Conservation (phyloP, 2,797 vertebrate species). For the Thunnus albacares region DNA sequence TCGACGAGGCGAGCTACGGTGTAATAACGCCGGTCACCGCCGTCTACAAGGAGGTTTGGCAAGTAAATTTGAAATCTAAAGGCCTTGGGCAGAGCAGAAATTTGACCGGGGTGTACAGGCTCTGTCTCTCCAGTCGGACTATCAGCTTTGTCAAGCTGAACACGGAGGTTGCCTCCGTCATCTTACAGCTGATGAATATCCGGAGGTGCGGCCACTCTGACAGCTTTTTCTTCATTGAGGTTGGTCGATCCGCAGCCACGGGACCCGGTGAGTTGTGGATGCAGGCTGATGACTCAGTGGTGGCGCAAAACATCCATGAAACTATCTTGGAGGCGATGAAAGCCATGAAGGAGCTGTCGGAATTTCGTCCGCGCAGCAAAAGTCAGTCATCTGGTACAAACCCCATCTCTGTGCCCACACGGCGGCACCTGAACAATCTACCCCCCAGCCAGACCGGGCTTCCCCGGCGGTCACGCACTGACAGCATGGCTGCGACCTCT, state of each 20-base stretch:
- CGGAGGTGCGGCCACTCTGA: slow-evolving; percentile 98
- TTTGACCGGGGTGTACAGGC: slow-evolving; percentile 94
- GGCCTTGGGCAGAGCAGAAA: slow-evolving; percentile 95
- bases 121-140: slow-evolving; percentile 94
- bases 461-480: slow-evolving; percentile 91
- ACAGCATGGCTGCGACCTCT: slow-evolving; percentile 90
- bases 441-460: slow-evolving; percentile 96
- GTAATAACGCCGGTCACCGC: slow-evolving; percentile 89
- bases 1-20: slow-evolving; percentile 92
- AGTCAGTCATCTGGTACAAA: slow-evolving; percentile 94
- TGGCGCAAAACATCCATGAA: slow-evolving; percentile 99
- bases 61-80: slow-evolving; percentile 95
- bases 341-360: slow-evolving; percentile 96
- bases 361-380: slow-evolving; percentile 97
- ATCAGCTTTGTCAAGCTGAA: slow-evolving; percentile 97
- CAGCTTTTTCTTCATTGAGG: slow-evolving; percentile 99
- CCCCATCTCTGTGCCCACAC: slow-evolving; percentile 94
- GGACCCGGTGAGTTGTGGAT: slow-evolving; percentile 99
- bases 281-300: slow-evolving; percentile 98
- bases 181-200: slow-evolving; percentile 97
- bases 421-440: slow-evolving; percentile 91
- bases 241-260: slow-evolving; percentile 95
- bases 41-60: slow-evolving; percentile 96
- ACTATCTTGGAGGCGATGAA: slow-evolving; percentile 98
- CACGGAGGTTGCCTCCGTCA: slow-evolving; percentile 92